Evolutionary conservation across 2,888 invertebrate species (phyloP).

Genomic region (Drosophila prolongata): DNA sequence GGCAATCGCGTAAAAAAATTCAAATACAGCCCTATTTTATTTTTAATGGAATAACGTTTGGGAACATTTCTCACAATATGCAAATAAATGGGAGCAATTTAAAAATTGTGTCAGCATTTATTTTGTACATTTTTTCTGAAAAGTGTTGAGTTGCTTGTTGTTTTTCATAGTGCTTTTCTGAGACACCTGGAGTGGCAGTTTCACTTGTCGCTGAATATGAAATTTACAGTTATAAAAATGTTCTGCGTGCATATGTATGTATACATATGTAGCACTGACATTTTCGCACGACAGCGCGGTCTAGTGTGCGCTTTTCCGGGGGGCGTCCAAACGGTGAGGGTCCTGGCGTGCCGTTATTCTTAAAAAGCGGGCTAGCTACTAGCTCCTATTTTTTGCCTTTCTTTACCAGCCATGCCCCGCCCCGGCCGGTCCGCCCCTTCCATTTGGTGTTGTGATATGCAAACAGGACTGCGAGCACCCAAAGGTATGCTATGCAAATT

Average conservation of each 20-base stretch:
- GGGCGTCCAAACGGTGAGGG: background rate
- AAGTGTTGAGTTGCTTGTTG: background rate
- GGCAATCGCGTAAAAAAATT: background rate
- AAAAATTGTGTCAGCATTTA: background rate
- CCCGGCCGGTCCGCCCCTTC: background rate
- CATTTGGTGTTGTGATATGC: constrained; percentile 40
- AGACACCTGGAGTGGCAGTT: constrained; percentile 20
- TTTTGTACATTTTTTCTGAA: too few species aligned
- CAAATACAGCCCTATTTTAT: too few species aligned
- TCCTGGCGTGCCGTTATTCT: constrained; percentile 21
- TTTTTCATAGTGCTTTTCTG: background rate
- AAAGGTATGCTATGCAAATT: constrained; percentile 73
- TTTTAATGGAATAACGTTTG: too few species aligned
- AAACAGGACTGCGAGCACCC: constrained; percentile 70
- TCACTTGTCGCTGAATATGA: constrained; percentile 51
- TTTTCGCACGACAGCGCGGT: constrained; percentile 14
- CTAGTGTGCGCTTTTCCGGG: constrained; percentile 1
- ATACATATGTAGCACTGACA: constrained; percentile 23
- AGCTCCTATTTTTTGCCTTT: background rate
- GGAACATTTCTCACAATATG: too few species aligned
- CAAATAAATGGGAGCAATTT: background rate
- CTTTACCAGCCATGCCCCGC: background rate
- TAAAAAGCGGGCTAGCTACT: constrained; percentile 13
- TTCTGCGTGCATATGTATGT: constrained; percentile 45
- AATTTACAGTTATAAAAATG: constrained; percentile 59